Evolutionary conservation across 1,140 invertebrate genomes (phyloP).

Genomic region (Holcopasites calliopsidis): DNA sequence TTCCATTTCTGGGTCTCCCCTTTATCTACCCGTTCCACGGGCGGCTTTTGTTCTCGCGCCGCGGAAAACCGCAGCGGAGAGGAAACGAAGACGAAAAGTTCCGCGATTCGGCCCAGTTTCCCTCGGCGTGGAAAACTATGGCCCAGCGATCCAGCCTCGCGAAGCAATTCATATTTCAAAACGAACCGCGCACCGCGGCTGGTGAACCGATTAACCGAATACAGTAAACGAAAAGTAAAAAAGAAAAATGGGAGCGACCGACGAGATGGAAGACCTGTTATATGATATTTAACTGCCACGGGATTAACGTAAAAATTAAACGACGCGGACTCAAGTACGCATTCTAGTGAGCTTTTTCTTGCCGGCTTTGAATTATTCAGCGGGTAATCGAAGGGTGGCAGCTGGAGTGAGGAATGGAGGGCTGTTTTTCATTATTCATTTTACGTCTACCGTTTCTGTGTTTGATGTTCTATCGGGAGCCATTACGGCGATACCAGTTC

Average conservation of each 20-base stretch:
- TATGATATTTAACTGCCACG: too few relatives aligned
- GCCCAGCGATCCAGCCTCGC: neutral
- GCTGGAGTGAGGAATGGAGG: neutral
- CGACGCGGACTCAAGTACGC: too few relatives aligned
- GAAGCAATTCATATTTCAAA: too few relatives aligned
- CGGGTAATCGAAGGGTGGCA: slow-evolving; percentile 14
- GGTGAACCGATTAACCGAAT: too few relatives aligned
- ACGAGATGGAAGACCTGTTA: too few relatives aligned
- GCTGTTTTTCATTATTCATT: slow-evolving; percentile 31
- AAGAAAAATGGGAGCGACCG: too few relatives aligned
- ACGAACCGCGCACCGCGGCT: too few relatives aligned
- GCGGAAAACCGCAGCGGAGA: neutral
- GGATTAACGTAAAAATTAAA: too few relatives aligned
- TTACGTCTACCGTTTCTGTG: slow-evolving; percentile 13
- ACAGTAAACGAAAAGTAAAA: too few relatives aligned
- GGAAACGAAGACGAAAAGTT: slow-evolving; percentile 23
- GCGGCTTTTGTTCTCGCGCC: slow-evolving; percentile 25
- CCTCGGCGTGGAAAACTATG: neutral
- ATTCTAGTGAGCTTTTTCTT: neutral
- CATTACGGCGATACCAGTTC: slow-evolving; percentile 10
- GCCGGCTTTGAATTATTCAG: slow-evolving; percentile 29
- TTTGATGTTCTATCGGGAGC: slow-evolving; percentile 26
- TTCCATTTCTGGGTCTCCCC: neutral
- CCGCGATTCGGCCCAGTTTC: slow-evolving; percentile 7
- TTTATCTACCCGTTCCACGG: slow-evolving; percentile 7